Conservation (phyloP, 2,888 invertebrate genomes). For the Chalcis sispes region DNA sequence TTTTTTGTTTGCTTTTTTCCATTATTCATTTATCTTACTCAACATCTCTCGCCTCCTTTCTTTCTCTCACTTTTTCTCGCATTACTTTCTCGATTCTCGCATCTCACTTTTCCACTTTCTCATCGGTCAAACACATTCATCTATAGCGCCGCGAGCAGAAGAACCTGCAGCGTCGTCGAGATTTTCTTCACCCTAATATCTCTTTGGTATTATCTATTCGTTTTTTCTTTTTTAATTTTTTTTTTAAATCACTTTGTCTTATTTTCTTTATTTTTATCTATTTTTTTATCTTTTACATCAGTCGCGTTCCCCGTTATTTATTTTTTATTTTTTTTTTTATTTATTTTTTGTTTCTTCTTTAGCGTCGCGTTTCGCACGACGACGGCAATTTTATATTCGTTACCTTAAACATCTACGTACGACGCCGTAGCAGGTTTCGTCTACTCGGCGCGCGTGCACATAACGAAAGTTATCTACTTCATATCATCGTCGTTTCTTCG, state of each 20-base stretch:
- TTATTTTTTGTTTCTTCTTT: constrained; percentile 35
- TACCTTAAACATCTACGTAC: too few relatives aligned
- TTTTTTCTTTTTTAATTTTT: neutral
- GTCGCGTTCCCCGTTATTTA: too few relatives aligned
- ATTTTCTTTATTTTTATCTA: constrained; percentile 25
- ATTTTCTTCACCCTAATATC: too few relatives aligned
- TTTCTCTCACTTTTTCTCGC: neutral
- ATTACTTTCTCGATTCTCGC: too few relatives aligned
- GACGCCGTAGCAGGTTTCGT: constrained; percentile 35
- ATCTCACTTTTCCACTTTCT: neutral
- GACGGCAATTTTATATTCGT: too few relatives aligned
- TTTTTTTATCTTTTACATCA: constrained; percentile 30
- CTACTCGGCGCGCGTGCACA: constrained; percentile 23
- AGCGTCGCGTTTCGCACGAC: constrained; percentile 33
- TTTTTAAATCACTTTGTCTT: neutral
- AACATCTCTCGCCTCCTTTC: constrained; percentile 9
- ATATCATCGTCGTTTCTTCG: constrained; percentile 13
- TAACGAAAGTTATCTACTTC: constrained; percentile 31
- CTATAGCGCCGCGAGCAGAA: constrained; percentile 50
- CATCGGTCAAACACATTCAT: constrained; percentile 57
- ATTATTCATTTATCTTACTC: constrained; percentile 18
- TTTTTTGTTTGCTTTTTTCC: constrained; percentile 5
- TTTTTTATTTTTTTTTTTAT: constrained; percentile 28
- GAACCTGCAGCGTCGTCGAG: constrained; percentile 9
- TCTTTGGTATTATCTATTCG: neutral